These are phyloP conservation scores for Semotilus atromaculatus DNA, from an alignment of 2,797 vertebrate genomes.

Conservation along the genomic window DNA sequence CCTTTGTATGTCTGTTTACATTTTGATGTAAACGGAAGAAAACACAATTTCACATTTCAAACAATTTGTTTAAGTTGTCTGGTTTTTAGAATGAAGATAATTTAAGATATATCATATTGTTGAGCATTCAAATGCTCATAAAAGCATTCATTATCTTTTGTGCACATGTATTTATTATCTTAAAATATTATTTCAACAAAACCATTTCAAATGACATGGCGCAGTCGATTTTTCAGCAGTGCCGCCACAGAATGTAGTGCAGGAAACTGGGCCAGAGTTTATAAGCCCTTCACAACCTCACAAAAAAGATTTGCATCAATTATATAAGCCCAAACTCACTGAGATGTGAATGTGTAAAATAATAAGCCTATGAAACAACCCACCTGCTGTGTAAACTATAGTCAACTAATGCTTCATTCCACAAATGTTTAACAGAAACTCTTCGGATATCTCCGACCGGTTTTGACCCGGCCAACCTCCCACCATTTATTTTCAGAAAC, in stretches of 20 bases:
- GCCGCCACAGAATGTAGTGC: too few relatives aligned
- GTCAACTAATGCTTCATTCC: neutral
- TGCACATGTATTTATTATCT: neutral
- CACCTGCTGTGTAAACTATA: slow-evolving; percentile 12
- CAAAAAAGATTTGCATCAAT: neutral
- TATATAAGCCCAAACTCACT: neutral
- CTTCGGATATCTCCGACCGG: neutral
- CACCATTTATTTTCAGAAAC: slow-evolving; percentile 19
- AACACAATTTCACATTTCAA: neutral
- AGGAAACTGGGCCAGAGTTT: neutral
- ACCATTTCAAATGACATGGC: neutral
- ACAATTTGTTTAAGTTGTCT: neutral
- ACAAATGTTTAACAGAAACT: slow-evolving; percentile 15
- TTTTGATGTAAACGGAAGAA: neutral
- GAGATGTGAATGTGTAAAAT: slow-evolving; percentile 18
- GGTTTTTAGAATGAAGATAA: neutral
- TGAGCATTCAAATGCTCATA: neutral
- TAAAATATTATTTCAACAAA: neutral
- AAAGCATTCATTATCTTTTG: neutral
- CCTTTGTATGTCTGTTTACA: neutral
- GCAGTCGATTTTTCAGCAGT: neutral
- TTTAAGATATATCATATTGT: neutral
- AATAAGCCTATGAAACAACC: neutral
- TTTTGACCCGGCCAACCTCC: neutral
- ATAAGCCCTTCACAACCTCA: neutral